phyloP scores from a whole-genome alignment of 2,797 vertebrate genomes.

The Hylomyscus alleni region DNA sequence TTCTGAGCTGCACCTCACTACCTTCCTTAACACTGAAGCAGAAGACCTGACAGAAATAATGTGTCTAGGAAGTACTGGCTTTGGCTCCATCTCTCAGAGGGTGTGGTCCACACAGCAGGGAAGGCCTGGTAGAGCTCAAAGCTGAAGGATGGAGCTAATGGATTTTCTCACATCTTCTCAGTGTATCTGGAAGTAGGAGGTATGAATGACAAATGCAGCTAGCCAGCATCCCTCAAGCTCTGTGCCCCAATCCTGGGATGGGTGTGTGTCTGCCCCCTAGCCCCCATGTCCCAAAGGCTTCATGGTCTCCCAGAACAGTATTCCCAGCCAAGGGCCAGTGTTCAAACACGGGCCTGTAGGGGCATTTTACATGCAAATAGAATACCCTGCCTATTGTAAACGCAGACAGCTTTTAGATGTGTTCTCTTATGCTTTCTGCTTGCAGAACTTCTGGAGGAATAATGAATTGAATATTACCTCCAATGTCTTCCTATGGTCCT shows the following conservation, averaged over 20 bases:
- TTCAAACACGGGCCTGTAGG: background rate
- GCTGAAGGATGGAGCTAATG: background rate
- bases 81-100: background rate
- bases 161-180: background rate
- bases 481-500: background rate
- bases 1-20: background rate
- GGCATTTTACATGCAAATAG: background rate
- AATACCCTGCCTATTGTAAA: background rate
- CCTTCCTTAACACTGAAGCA: background rate
- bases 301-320: background rate
- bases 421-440: background rate
- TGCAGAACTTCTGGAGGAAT: background rate
- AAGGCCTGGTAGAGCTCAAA: background rate
- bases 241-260: too few relatives aligned
- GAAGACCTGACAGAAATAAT: background rate
- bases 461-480: fast-evolving
- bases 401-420: background rate
- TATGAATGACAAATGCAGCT: background rate
- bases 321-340: too few relatives aligned
- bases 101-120: background rate
- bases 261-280: background rate
- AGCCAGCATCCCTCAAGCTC: background rate
- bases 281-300: background rate
- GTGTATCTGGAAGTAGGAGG: background rate
- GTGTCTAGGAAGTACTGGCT: background rate